Percentiles rank a stretch among this genome's conserved stretches.
These are phyloP conservation scores for Sebastes paucispinis DNA, from an alignment of 2,797 vertebrate genomes.

Conservation along the genomic window DNA sequence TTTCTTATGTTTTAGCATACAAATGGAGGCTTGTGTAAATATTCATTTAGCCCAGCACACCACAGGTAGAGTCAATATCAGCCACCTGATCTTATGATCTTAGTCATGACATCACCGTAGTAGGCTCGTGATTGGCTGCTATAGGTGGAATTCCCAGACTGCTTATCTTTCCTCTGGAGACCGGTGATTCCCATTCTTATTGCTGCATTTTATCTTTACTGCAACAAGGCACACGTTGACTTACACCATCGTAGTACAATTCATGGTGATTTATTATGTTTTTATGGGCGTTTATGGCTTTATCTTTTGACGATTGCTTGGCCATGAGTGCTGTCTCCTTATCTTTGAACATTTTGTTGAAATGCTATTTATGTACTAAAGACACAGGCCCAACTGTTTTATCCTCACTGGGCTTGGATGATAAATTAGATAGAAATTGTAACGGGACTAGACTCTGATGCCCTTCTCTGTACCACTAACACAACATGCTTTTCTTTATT, in stretches of 20 bases:
- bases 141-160: slow-evolving; percentile 1
- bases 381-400: not conserved
- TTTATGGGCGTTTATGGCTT: slow-evolving; percentile 24
- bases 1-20: slow-evolving; percentile 49
- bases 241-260: not conserved
- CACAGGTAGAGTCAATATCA: slow-evolving; percentile 46
- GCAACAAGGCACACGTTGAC: not conserved
- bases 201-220: slow-evolving; percentile 36
- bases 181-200: slow-evolving; percentile 8
- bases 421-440: slow-evolving; percentile 1
- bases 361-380: not conserved
- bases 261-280: slow-evolving; percentile 27
- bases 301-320: slow-evolving; percentile 17
- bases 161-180: slow-evolving; percentile 12
- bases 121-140: slow-evolving; percentile 14
- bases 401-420: not conserved
- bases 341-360: slow-evolving; percentile 33
- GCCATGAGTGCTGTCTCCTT: slow-evolving; percentile 3
- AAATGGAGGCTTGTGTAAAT: slow-evolving; percentile 56
- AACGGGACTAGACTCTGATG: not conserved
- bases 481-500: not conserved
- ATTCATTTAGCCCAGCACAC: slow-evolving; percentile 55
- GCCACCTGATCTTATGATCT: slow-evolving; percentile 45
- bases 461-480: not conserved
- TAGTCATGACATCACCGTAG: slow-evolving; percentile 41